Conservation (phyloP, 2,113 vertebrate species). For the Odontophorus gujanensis region DNA sequence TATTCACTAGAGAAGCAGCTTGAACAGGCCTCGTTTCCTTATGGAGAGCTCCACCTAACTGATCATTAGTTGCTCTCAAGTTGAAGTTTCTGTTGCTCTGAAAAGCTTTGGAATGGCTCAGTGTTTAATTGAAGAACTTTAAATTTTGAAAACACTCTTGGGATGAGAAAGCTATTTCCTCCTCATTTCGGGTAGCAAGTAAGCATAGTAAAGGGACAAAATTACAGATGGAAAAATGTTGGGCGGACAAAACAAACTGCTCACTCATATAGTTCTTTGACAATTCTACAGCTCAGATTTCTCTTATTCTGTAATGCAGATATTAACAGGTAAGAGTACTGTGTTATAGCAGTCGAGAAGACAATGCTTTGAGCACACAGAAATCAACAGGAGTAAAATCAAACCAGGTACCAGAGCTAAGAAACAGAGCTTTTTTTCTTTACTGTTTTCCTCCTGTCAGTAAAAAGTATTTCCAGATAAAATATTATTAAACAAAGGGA, state of each 20-base stretch:
- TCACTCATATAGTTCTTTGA: background rate
- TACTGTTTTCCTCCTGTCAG: background rate
- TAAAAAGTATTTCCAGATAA: background rate
- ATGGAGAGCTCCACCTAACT: background rate
- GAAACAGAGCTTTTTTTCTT: background rate
- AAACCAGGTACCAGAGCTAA: background rate
- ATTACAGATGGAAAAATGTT: background rate
- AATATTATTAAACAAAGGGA: background rate
- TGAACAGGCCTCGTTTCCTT: background rate
- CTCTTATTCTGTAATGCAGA: background rate
- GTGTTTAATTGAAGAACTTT: background rate
- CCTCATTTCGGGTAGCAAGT: background rate
- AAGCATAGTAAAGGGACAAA: background rate
- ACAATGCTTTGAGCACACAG: background rate
- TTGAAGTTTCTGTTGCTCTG: background rate
- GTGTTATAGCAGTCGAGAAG: background rate
- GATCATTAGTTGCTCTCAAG: background rate
- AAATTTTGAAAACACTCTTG: background rate
- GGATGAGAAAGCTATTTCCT: conserved; percentile 13
- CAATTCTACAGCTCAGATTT: background rate
- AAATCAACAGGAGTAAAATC: background rate
- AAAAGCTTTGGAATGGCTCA: background rate
- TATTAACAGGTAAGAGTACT: background rate
- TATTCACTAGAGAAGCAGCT: conserved; percentile 15
- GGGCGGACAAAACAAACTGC: background rate